Conservation (phyloP, 2,797 vertebrate species). For the Helostoma temminkii region DNA sequence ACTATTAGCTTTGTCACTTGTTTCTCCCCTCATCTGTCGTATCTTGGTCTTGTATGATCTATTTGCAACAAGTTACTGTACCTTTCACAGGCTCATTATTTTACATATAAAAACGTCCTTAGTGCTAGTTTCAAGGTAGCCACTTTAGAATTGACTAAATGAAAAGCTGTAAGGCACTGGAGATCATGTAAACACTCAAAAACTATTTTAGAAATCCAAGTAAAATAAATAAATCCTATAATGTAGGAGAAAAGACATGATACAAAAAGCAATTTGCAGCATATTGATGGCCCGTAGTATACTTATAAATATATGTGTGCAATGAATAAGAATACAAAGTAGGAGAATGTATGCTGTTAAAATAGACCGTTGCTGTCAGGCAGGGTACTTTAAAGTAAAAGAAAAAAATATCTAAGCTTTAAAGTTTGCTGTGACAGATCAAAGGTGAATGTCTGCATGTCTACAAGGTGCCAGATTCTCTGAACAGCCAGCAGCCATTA, state of each 20-base stretch:
- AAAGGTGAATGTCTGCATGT: conserved; percentile 52
- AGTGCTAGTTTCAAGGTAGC: no score
- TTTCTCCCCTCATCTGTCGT: neutral
- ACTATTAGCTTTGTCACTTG: conserved; percentile 43
- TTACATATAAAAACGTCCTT: no score
- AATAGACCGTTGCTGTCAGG: conserved; percentile 16
- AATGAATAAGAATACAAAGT: conserved; percentile 12
- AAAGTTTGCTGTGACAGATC: conserved; percentile 46
- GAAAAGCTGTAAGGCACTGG: no score
- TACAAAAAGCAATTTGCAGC: no score
- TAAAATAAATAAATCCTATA: no score
- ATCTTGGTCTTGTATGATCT: conserved; percentile 51
- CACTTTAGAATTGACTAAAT: no score
- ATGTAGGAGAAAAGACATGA: neutral
- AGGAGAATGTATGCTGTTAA: conserved; percentile 8
- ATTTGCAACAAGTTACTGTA: conserved; percentile 43
- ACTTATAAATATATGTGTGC: conserved; percentile 4
- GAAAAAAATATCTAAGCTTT: conserved; percentile 6
- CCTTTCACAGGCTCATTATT: conserved; percentile 23
- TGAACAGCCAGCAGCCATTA: conserved; percentile 33
- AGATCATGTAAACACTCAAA: no score
- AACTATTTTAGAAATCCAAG: no score
- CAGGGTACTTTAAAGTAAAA: neutral
- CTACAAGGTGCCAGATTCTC: conserved; percentile 51
- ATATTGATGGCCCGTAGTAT: neutral